Evolutionary conservation across 2,797 vertebrate species (phyloP).

Genomic region (Protosalanx chinensis): DNA sequence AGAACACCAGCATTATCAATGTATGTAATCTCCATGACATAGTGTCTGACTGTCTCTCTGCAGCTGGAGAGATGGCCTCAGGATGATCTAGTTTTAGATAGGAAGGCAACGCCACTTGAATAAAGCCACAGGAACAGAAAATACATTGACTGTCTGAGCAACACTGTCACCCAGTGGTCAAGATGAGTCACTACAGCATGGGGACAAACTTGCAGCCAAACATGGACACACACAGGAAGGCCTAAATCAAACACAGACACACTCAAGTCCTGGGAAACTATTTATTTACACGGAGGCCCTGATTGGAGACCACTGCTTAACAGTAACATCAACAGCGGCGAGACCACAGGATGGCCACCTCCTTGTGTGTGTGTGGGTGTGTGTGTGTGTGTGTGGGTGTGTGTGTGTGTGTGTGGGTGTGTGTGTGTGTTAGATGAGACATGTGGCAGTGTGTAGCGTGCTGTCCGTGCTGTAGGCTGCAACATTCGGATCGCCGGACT

Average conservation of each 20-base stretch:
- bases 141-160: neutral
- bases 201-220: neutral
- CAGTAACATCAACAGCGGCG: neutral
- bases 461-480: neutral
- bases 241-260: neutral
- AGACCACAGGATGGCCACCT: neutral
- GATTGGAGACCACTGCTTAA: neutral
- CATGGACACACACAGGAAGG: neutral
- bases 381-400: neutral
- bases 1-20: neutral
- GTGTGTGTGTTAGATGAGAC: constrained; percentile 1
- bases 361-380: neutral
- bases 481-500: neutral
- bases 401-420: constrained; percentile 2
- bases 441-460: neutral
- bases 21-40: too few species aligned
- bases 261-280: neutral
- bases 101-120: too few species aligned
- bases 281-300: constrained; percentile 1
- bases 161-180: constrained; percentile 1
- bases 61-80: too few species aligned
- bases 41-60: too few species aligned
- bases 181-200: neutral
- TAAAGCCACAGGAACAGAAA: too few species aligned
- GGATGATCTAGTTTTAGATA: too few species aligned